Percentiles rank a stretch among this genome's conserved stretches.
phyloP scores from a whole-genome alignment of 2,888 invertebrate species.

The Cerastis rubricosa region DNA sequence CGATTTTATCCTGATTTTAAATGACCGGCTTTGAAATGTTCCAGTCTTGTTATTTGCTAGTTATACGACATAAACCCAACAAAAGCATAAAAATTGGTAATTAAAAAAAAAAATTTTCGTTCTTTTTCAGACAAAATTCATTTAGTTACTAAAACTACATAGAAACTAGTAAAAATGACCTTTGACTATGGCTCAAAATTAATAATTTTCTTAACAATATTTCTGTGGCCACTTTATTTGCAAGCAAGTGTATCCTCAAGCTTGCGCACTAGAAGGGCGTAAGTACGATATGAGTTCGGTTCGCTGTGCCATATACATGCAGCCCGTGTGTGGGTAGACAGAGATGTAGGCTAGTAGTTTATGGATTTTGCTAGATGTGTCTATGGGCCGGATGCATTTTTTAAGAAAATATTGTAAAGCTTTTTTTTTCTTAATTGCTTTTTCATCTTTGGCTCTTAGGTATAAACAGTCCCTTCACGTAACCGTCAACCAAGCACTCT shows the following conservation, averaged over 20 bases:
- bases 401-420: not conserved
- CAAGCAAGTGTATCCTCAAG: conserved; percentile 77
- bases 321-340: conserved; percentile 74
- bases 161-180: not conserved
- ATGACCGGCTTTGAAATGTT: not conserved
- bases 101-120: not conserved
- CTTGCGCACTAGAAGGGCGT: conserved; percentile 85
- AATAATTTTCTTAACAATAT: conserved; percentile 8
- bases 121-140: not conserved
- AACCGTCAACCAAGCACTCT: too few relatives aligned
- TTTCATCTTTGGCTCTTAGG: too few relatives aligned
- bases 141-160: too few relatives aligned
- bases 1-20: not conserved
- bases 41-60: too few relatives aligned
- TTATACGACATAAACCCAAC: too few relatives aligned
- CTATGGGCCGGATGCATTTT: not conserved
- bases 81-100: too few relatives aligned
- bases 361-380: conserved; percentile 60
- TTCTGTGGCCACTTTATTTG: conserved; percentile 60
- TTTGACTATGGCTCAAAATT: not conserved
- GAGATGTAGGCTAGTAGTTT: conserved; percentile 64
- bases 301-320: conserved; percentile 78
- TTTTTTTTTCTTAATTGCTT: not conserved
- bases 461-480: too few relatives aligned
- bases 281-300: conserved; percentile 90